Conservation (phyloP, 30 jellyfish, hydroid and myxozoan species). For the Aurelia aurita complex sp. Pacific region DNA sequence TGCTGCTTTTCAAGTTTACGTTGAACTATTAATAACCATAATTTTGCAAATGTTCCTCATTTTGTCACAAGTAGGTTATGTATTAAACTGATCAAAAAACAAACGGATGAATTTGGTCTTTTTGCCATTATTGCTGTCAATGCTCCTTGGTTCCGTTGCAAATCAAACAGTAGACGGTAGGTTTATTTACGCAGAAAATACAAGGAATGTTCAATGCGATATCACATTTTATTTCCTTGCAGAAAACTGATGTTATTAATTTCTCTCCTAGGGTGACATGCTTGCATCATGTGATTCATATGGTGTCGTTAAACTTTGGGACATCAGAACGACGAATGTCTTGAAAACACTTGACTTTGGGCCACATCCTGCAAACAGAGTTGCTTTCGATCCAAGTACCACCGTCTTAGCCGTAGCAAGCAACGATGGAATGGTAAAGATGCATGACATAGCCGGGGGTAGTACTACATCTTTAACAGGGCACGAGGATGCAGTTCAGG, state of each 20-base stretch:
- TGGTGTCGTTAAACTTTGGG: conserved; percentile 91
- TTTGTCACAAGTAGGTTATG: no score
- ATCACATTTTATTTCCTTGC: background rate
- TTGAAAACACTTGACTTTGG: conserved; percentile 83
- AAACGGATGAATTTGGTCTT: no score
- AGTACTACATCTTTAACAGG: conserved; percentile 61
- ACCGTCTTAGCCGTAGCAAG: conserved; percentile 88
- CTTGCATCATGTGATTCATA: conserved; percentile 96
- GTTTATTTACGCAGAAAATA: no score
- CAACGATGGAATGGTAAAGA: conserved; percentile 89
- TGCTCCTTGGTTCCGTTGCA: no score
- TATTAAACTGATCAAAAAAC: no score
- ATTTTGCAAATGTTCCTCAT: no score
- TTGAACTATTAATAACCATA: no score
- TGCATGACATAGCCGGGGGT: conserved; percentile 76
- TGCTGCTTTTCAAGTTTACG: no score
- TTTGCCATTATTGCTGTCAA: no score
- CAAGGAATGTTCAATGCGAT: background rate
- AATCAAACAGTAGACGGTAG: no score
- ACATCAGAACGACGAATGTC: conserved; percentile 66
- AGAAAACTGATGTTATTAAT: background rate
- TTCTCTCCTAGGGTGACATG: conserved; percentile 79
- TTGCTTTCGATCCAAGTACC: conserved; percentile 95
- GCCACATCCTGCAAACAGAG: conserved; percentile 93
- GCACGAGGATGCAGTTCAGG: conserved; percentile 90